These are phyloP conservation scores for Chunga burmeisteri DNA, from an alignment of 2,113 vertebrate genomes.

Conservation along the genomic window DNA sequence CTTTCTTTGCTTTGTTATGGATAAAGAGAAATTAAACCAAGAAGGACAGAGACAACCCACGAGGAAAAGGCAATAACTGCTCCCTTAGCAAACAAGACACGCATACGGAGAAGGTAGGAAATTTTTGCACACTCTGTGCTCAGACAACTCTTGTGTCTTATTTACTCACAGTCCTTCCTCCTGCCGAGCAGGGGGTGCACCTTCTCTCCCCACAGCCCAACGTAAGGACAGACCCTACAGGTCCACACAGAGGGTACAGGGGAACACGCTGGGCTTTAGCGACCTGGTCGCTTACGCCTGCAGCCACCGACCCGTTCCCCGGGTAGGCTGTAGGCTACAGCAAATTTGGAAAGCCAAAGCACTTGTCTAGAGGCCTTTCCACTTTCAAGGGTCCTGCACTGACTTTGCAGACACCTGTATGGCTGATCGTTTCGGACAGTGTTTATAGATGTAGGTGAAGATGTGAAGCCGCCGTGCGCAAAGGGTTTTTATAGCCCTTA, in stretches of 20 bases:
- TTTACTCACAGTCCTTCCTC: background rate
- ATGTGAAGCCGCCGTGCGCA: background rate
- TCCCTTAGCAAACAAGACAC: background rate
- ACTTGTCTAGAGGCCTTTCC: background rate
- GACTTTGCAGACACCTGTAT: background rate
- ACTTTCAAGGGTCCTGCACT: background rate
- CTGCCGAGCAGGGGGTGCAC: background rate
- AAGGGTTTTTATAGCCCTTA: background rate
- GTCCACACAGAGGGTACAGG: background rate
- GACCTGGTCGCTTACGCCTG: background rate
- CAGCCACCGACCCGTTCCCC: background rate
- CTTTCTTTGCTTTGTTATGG: background rate
- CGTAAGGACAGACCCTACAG: background rate
- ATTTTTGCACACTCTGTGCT: background rate
- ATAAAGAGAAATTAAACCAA: background rate
- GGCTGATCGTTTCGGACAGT: background rate
- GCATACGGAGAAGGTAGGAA: fast-evolving
- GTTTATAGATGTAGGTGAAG: background rate
- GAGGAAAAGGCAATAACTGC: background rate
- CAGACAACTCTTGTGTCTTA: background rate
- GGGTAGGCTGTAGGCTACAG: background rate
- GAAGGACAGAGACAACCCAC: background rate
- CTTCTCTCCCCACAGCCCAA: background rate
- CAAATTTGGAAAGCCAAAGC: background rate
- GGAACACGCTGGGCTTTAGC: background rate